These are phyloP conservation scores for Chydorus sphaericus DNA, from an alignment of 2,888 invertebrate genomes.

Conservation along the genomic window DNA sequence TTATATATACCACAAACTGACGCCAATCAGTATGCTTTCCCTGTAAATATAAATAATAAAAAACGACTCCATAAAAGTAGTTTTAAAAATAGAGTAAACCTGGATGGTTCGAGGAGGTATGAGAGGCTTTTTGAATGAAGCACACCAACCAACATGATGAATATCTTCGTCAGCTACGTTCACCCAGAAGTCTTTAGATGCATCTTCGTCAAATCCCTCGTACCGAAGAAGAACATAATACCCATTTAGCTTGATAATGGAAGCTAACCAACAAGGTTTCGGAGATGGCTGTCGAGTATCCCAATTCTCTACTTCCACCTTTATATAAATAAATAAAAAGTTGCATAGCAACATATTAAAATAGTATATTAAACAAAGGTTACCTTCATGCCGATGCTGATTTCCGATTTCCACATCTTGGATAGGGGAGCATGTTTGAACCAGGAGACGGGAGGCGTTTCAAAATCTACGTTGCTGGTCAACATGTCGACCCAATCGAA, in stretches of 20 bases:
- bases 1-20: too few species aligned
- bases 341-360: too few species aligned
- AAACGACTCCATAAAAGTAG: too few species aligned
- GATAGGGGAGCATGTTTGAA: not conserved
- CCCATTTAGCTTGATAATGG: conserved; percentile 38
- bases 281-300: conserved; percentile 69
- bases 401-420: too few species aligned
- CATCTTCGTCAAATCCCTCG: conserved; percentile 82
- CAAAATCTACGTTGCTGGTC: not conserved
- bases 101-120: conserved; percentile 63
- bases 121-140: conserved; percentile 81
- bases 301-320: conserved; percentile 69
- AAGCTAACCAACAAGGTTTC: conserved; percentile 92
- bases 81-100: too few species aligned
- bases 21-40: too few species aligned
- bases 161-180: conserved; percentile 84
- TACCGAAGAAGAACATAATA: conserved; percentile 47
- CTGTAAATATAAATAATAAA: too few species aligned
- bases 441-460: not conserved
- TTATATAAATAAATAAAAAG: too few species aligned
- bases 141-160: conserved; percentile 98
- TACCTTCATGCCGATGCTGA: too few species aligned
- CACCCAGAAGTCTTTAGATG: conserved; percentile 89
- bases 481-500: not conserved
- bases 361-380: too few species aligned